Conservation (phyloP, 2,797 vertebrate species). For the Leptatherina wallacei region DNA sequence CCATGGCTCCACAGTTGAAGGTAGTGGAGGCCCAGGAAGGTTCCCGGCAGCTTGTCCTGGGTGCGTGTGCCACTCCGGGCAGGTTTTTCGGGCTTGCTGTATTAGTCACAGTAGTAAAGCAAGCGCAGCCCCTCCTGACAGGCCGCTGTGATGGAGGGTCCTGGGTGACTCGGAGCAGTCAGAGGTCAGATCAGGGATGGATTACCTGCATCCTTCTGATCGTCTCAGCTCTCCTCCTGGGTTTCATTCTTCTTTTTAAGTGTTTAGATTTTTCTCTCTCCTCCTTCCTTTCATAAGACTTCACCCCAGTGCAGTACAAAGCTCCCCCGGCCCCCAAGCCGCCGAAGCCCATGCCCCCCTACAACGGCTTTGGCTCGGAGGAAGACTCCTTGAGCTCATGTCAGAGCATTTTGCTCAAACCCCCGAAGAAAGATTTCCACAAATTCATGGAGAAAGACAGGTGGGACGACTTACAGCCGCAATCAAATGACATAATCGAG, state of each 20-base stretch:
- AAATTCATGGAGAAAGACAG: constrained; percentile 91
- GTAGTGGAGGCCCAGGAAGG: constrained; percentile 16
- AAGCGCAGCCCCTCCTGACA: constrained; percentile 44
- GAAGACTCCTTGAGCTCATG: constrained; percentile 93
- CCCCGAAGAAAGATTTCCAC: constrained; percentile 82
- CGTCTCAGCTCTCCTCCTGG: constrained; percentile 32
- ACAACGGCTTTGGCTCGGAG: constrained; percentile 93
- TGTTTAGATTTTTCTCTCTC: constrained; percentile 43
- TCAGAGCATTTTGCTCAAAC: constrained; percentile 80
- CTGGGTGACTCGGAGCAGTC: constrained; percentile 49
- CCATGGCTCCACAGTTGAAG: constrained; percentile 11
- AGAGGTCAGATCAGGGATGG: constrained; percentile 57
- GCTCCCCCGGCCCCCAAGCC: constrained; percentile 71
- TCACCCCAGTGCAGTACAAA: constrained; percentile 86
- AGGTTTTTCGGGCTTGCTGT: constrained; percentile 50
- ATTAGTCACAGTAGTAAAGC: constrained; percentile 71
- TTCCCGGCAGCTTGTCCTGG: constrained; percentile 30
- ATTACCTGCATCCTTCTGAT: constrained; percentile 59
- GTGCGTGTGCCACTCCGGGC: constrained; percentile 46
- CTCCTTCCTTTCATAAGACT: constrained; percentile 82
- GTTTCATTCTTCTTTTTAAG: constrained; percentile 38
- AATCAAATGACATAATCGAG: constrained; percentile 23
- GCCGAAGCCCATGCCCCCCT: constrained; percentile 85
- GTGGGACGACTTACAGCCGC: constrained; percentile 68
- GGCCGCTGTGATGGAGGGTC: constrained; percentile 64